Evolutionary conservation across 1,140 invertebrate species (phyloP).

Genomic region (Hestina assimilis): DNA sequence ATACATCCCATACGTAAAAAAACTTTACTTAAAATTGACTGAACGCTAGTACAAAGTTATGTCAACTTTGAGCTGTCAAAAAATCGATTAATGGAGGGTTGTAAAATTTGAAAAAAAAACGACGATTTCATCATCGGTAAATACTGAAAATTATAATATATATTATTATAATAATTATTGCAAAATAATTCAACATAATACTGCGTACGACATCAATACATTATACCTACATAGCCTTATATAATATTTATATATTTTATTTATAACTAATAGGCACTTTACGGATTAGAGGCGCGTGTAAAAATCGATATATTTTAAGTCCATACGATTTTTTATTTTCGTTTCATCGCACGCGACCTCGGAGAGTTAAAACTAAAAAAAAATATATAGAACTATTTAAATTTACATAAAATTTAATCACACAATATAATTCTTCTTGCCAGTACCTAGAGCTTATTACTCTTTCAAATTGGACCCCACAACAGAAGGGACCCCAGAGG

Average conservation of each 20-base stretch:
- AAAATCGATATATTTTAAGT: neutral
- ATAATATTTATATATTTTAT: slow-evolving; percentile 38
- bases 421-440: too few species aligned
- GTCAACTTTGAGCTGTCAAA: too few species aligned
- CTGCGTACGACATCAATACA: slow-evolving; percentile 29
- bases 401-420: too few species aligned
- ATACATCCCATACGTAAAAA: too few species aligned
- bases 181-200: slow-evolving; percentile 37
- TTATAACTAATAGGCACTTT: slow-evolving; percentile 71
- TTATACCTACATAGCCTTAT: slow-evolving; percentile 38
- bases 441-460: too few species aligned
- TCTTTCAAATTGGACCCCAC: too few species aligned
- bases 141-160: slow-evolving; percentile 10
- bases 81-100: too few species aligned
- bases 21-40: too few species aligned
- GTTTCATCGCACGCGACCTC: neutral
- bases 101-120: neutral
- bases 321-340: neutral
- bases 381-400: too few species aligned
- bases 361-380: slow-evolving; percentile 19
- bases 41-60: too few species aligned
- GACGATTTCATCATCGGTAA: slow-evolving; percentile 24
- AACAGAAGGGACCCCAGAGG: too few species aligned
- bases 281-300: slow-evolving; percentile 43
- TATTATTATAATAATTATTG: slow-evolving; percentile 5